These are phyloP conservation scores for Rhodophaea formosa DNA, from an alignment of 2,888 invertebrate genomes.

Conservation along the genomic window DNA sequence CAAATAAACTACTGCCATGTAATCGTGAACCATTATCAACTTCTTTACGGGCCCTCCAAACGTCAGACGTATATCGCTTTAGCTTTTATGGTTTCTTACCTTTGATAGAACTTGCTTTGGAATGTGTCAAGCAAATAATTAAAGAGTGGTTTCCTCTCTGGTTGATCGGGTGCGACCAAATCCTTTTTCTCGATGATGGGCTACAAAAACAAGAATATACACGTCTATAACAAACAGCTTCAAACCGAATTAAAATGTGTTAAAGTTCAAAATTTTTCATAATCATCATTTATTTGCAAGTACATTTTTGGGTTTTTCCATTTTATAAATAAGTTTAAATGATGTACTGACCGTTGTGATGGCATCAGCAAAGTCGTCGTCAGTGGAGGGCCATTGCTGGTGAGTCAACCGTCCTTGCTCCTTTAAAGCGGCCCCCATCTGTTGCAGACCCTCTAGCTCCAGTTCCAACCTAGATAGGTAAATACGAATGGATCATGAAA, in stretches of 20 bases:
- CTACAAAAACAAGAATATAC: slow-evolving; percentile 43
- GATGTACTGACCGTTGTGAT: slow-evolving; percentile 71
- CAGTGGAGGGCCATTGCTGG: slow-evolving; percentile 66
- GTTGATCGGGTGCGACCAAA: slow-evolving; percentile 48
- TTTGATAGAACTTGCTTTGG: slow-evolving; percentile 54
- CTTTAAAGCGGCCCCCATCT: slow-evolving; percentile 51
- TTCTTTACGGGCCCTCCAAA: too few species aligned
- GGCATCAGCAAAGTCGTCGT: slow-evolving; percentile 80
- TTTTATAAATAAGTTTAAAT: too few species aligned
- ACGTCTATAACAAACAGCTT: neutral
- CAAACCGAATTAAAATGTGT: too few species aligned
- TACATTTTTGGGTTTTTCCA: too few species aligned
- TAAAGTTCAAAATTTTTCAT: too few species aligned
- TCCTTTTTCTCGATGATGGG: slow-evolving; percentile 77
- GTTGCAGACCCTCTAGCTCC: slow-evolving; percentile 56
- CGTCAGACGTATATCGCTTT: too few species aligned
- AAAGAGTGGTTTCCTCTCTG: slow-evolving; percentile 58
- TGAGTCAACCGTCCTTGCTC: slow-evolving; percentile 42
- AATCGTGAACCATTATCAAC: too few species aligned
- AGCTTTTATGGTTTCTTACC: slow-evolving; percentile 46
- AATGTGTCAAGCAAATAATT: slow-evolving; percentile 61
- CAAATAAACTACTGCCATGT: too few species aligned
- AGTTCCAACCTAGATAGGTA: slow-evolving; percentile 52
- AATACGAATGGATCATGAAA: neutral
- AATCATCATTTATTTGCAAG: too few species aligned